Conservation (phyloP, 2,888 invertebrate species). For the Tridacna crocea region DNA sequence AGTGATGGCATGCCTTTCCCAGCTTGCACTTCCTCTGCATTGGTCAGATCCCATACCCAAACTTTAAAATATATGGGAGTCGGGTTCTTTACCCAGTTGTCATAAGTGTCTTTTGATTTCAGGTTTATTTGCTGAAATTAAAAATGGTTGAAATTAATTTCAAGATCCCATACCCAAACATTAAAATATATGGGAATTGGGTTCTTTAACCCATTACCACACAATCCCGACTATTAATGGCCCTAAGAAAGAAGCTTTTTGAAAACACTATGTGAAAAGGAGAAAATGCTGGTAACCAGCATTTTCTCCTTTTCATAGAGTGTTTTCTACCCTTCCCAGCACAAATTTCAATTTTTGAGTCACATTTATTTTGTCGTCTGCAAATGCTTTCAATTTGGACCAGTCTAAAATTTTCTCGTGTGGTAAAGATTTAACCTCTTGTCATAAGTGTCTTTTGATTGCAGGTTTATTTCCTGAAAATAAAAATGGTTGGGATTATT, state of each 20-base stretch:
- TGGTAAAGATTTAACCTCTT: conserved; percentile 82
- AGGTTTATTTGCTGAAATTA: conserved; percentile 64
- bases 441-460: conserved; percentile 88
- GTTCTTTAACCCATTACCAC: conserved; percentile 88
- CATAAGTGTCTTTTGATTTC: conserved; percentile 88
- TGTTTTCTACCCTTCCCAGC: too few species aligned
- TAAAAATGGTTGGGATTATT: background rate
- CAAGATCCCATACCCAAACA: conserved; percentile 78
- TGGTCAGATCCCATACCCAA: conserved; percentile 79
- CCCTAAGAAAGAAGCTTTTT: too few species aligned
- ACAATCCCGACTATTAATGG: too few species aligned
- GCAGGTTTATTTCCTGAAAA: conserved; percentile 66
- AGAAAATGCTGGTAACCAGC: too few species aligned
- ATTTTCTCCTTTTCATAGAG: too few species aligned
- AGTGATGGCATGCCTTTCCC: conserved; percentile 53
- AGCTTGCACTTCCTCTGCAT: conserved; percentile 66
- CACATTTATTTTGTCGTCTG: too few species aligned
- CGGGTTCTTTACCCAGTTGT: conserved; percentile 90
- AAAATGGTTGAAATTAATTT: too few species aligned
- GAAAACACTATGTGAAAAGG: too few species aligned
- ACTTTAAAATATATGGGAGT: conserved; percentile 77
- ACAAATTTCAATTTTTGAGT: too few species aligned
- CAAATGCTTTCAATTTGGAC: too few species aligned
- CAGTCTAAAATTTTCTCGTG: too few species aligned
- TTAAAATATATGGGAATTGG: conserved; percentile 84